phyloP scores from a whole-genome alignment of 2,888 invertebrate genomes.

The Acleris laterana region DNA sequence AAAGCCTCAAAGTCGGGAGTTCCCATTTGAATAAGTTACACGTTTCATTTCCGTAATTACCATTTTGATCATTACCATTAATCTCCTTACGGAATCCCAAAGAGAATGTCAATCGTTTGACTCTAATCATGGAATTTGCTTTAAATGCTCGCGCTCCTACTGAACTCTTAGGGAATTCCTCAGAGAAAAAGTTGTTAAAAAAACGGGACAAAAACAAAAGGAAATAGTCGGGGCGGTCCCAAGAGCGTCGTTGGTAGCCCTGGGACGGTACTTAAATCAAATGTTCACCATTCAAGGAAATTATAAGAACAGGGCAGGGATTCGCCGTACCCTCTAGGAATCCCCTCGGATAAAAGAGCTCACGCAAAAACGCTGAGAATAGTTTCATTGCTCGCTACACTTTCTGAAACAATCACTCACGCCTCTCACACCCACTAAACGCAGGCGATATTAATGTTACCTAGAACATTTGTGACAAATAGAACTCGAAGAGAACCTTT shows the following conservation, averaged over 20 bases:
- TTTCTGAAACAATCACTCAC: constrained; percentile 34
- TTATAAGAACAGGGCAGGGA: constrained; percentile 78
- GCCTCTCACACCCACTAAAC: constrained; percentile 23
- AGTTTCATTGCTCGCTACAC: constrained; percentile 53
- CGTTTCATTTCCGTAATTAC: constrained; percentile 74
- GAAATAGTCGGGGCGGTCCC: constrained; percentile 81
- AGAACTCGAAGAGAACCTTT: no score
- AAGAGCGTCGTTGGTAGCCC: constrained; percentile 71
- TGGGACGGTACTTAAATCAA: constrained; percentile 83
- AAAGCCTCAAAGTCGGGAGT: constrained; percentile 57
- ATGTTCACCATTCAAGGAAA: constrained; percentile 81
- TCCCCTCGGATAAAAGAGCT: constrained; percentile 70
- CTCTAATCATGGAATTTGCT: constrained; percentile 72
- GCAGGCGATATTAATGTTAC: constrained; percentile 30
- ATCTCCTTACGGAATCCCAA: constrained; percentile 66
- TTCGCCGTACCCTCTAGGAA: constrained; percentile 62
- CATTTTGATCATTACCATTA: constrained; percentile 69
- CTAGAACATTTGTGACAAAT: constrained; percentile 16
- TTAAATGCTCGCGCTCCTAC: constrained; percentile 65
- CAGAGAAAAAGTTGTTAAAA: constrained; percentile 75
- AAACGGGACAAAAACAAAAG: constrained; percentile 78
- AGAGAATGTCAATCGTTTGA: constrained; percentile 67
- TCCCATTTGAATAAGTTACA: constrained; percentile 73
- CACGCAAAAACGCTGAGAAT: constrained; percentile 62
- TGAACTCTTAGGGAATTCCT: constrained; percentile 69